Base-by-base conservation (phyloP, 2,113 vertebrate genomes). In the Hyperoodon ampullatus region DNA sequence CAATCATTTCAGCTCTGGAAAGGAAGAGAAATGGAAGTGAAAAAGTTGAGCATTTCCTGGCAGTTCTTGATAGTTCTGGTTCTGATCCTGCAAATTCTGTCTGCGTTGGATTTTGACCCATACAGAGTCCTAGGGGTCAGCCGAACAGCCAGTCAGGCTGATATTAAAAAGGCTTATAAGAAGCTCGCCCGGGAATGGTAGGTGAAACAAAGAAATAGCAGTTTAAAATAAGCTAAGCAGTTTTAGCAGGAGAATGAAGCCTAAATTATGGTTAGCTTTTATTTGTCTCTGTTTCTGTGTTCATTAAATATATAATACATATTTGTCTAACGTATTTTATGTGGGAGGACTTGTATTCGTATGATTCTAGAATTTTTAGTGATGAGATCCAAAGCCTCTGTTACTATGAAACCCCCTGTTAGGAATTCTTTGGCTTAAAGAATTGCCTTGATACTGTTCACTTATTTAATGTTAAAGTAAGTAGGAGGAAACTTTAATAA, bases 81-180 rank as follows among this genome's bases (percentile, higher is more conserved):
- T 84, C 95, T 99, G 94, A 97, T 85, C 88, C 97, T 94, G 96
- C 98, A 97, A 97, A 98, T 92, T 98, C 98, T 95, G 96, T 98
- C 98, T 63, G 98, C 98, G 35, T 96, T 98, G 24, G 99, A 99
- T n/a, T 99, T 99, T 98, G 99, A 99, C 98, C 99, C 99, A 0
- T 99, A 99, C 98, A 99, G 99, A 95, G 98, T 99, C 96, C 98
- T 99, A 60, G 99, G 99, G 66, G 98, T 99, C 47, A 99, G 99
- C 97, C 98, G 98, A 83, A 98, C 98, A 74, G 99, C 99, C 82
- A 99, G 98, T 97, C 99, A 99, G 98, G 99, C 99, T 77, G 99
- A 99, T 93, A 99, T 99, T 98, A 99, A 99, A 98, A 99, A 99
- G 98, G 99, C 99, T 55, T 99, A 99, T 97, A 99, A 99, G 98